These are phyloP conservation scores for Rhopilema esculentum DNA, from an alignment of 30 jellyfish, hydroid and myxozoan genomes.

Conservation along the genomic window DNA sequence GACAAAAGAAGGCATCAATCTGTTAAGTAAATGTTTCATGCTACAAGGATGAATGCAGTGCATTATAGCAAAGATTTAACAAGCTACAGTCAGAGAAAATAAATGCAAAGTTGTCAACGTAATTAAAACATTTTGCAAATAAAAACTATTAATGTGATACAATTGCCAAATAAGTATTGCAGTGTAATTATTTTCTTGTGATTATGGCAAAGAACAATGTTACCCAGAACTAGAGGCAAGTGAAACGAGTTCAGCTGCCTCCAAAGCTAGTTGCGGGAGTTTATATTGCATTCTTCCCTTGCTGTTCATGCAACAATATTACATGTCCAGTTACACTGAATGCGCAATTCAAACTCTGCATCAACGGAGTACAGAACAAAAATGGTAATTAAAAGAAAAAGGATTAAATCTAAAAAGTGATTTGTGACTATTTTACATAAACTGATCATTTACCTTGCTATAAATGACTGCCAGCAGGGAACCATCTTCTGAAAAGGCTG, in stretches of 20 bases:
- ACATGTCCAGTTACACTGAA: constrained; percentile 52
- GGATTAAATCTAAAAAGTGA: too few relatives aligned
- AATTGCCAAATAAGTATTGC: too few relatives aligned
- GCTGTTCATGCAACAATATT: constrained; percentile 8
- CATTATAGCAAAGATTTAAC: too few relatives aligned
- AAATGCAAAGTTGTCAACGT: too few relatives aligned
- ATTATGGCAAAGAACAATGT: neutral
- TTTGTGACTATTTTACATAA: too few relatives aligned
- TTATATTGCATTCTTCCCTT: constrained; percentile 64
- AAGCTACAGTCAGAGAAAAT: too few relatives aligned
- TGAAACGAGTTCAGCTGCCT: neutral
- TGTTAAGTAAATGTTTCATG: neutral
- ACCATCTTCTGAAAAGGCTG: constrained; percentile 87
- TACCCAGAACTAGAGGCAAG: neutral
- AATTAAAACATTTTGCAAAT: too few relatives aligned
- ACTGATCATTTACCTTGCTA: constrained; percentile 49
- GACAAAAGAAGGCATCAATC: too few relatives aligned
- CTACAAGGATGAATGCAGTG: too few relatives aligned
- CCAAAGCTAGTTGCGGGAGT: neutral
- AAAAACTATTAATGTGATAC: too few relatives aligned
- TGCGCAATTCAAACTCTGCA: neutral
- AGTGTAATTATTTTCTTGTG: too few relatives aligned
- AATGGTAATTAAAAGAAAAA: too few relatives aligned
- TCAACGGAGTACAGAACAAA: neutral
- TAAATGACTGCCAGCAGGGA: constrained; percentile 81